A percentile compares a stretch with the other conserved stretches of the same genome.
phyloP scores from a whole-genome alignment of 2,113 vertebrate species.

The Myotis brandtii region DNA sequence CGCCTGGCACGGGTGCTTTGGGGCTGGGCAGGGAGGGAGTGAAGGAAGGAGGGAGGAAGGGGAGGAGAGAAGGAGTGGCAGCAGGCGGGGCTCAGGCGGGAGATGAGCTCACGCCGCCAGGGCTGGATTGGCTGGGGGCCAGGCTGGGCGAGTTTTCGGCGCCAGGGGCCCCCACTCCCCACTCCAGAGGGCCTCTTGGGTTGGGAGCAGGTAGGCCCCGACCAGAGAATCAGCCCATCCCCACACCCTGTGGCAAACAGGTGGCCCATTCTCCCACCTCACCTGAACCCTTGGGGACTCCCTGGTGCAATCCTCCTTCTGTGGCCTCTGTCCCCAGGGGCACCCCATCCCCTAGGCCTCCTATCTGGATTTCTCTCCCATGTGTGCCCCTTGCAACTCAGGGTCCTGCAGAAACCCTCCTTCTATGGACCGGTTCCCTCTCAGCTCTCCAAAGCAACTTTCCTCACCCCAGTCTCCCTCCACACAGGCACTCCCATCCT shows the following conservation, averaged over 20 bases:
- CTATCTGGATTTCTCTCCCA: constrained; percentile 46
- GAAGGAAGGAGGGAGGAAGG: constrained; percentile 73
- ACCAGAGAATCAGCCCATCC: not conserved
- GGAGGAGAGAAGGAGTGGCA: constrained; percentile 77
- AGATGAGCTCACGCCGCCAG: constrained; percentile 80
- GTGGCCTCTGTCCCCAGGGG: constrained; percentile 36
- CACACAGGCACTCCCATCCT: not conserved
- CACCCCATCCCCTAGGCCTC: constrained; percentile 13
- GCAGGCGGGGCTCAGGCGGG: constrained; percentile 70
- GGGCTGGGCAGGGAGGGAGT: constrained; percentile 56
- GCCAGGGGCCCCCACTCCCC: constrained; percentile 76
- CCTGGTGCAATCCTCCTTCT: no score
- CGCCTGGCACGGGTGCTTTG: constrained; percentile 70
- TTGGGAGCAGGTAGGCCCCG: constrained; percentile 11
- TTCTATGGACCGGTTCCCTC: not conserved
- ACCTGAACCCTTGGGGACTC: constrained; percentile 51
- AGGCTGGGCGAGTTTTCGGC: constrained; percentile 75
- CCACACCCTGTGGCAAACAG: constrained; percentile 58
- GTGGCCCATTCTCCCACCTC: constrained; percentile 55
- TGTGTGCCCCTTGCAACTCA: constrained; percentile 55
- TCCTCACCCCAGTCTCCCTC: not conserved
- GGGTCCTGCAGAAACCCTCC: not conserved
- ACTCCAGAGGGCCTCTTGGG: constrained; percentile 42
- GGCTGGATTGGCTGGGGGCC: constrained; percentile 76
- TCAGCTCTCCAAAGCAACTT: not conserved